Percentiles rank a stretch among this genome's conserved stretches.
Evolutionary conservation across 2,888 invertebrate species (phyloP).

Genomic region (Oligia fasciuncula): DNA sequence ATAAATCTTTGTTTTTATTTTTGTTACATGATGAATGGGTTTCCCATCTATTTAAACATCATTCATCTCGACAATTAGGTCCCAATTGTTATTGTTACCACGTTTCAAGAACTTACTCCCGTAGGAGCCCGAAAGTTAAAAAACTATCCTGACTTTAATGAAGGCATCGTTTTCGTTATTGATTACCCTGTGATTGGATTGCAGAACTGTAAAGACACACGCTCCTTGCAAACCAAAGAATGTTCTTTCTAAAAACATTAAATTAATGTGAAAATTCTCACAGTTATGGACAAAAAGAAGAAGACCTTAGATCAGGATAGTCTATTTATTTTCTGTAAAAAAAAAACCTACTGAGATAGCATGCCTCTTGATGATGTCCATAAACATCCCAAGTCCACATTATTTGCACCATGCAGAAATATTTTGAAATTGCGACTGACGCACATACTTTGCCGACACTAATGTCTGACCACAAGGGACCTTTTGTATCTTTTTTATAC

Average conservation of each 20-base stretch:
- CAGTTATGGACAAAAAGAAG: not conserved
- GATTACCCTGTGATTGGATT: not conserved
- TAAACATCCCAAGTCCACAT: not conserved
- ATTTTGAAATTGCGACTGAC: constrained; percentile 22
- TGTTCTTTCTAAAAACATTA: not conserved
- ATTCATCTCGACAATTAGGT: not conserved
- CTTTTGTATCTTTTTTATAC: constrained; percentile 43
- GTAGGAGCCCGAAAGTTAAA: not conserved
- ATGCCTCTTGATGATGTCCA: not conserved
- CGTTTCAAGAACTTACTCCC: not conserved
- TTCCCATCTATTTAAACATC: not conserved
- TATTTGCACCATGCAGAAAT: constrained; percentile 29
- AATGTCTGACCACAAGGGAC: constrained; percentile 23
- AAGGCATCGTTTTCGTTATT: not conserved
- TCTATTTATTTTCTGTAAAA: not conserved
- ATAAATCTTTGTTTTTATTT: not conserved
- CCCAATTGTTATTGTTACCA: constrained; percentile 1
- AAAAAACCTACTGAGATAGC: not conserved
- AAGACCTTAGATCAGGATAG: not conserved
- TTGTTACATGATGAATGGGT: not conserved
- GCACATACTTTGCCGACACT: constrained; percentile 25
- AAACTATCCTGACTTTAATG: not conserved
- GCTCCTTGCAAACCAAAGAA: not conserved
- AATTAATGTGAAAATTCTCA: not conserved
- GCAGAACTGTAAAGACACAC: not conserved